Conservation (phyloP, 1,140 invertebrate genomes). For the Penaeus japonicus region DNA sequence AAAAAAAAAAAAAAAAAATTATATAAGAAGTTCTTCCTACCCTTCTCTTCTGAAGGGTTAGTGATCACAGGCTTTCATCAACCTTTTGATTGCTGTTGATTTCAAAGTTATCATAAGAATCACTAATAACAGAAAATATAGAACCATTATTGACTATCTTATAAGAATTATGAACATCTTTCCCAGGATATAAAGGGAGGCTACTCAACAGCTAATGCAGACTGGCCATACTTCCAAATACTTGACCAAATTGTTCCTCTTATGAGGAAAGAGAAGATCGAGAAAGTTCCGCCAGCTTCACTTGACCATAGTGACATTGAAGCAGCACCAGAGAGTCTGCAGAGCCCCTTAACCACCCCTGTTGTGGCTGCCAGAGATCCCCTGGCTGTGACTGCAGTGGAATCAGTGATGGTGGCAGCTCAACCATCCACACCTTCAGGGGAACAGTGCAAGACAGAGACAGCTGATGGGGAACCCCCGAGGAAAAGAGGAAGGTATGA, state of each 20-base stretch:
- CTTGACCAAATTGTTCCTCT: slow-evolving; percentile 45
- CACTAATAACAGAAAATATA: too few relatives aligned
- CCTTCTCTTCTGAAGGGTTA: too few relatives aligned
- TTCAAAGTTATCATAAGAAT: too few relatives aligned
- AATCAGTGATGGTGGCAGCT: neutral
- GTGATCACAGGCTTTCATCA: too few relatives aligned
- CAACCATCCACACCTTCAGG: neutral
- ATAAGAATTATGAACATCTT: too few relatives aligned
- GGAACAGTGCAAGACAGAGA: slow-evolving; percentile 23
- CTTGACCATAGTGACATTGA: neutral
- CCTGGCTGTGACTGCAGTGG: neutral
- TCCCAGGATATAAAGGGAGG: slow-evolving; percentile 36
- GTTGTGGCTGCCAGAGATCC: neutral
- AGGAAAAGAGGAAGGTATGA: slow-evolving; percentile 33
- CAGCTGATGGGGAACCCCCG: slow-evolving; percentile 9
- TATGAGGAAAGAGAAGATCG: slow-evolving; percentile 43
- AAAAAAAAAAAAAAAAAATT: too few relatives aligned
- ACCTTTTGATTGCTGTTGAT: too few relatives aligned
- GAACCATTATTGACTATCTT: too few relatives aligned
- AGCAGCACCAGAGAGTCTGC: neutral
- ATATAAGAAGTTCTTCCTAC: too few relatives aligned
- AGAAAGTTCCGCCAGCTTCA: neutral
- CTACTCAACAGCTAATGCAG: slow-evolving; percentile 31
- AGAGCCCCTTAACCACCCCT: neutral
- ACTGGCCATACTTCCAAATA: slow-evolving; percentile 49